Base-by-base conservation (phyloP, 2,113 vertebrate species). In the Gymnogyps californianus region DNA sequence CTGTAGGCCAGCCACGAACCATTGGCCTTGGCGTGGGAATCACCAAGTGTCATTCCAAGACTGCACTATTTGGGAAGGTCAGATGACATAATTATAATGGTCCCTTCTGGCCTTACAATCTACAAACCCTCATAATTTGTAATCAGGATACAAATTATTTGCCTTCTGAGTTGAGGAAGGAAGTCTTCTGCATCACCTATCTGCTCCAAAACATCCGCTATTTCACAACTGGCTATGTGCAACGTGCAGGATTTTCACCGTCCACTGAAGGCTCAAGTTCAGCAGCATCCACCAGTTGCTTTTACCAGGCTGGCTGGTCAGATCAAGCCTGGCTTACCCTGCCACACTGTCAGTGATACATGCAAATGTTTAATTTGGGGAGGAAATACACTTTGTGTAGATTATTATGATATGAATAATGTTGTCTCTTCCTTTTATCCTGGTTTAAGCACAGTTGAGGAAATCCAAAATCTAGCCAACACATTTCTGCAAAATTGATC, bases 101-200 rank as follows among this genome's bases (percentile, higher is more conserved):
- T 76, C 44, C 34, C 32, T 95, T 92, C 83, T 96, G 96, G 95
- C 94, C 91, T 66, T 91, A 81, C 84, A 96, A 38, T 92, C 91
- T 87, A 76, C 86, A 78, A 97, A 66, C 75, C 78, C 80, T 95
- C 95, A 92, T 96, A 95, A 92, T 92, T 89, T 96, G 91, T 97
- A 96, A 96, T 95, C 97, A 97, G 96, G 97, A 97, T 97, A 72
- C 83, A 89, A 97, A 94, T 96, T 83, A 96, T 87, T 96, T 95
- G 95, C 94, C 65, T 97, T 95, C 65, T 42, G 66, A 89, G 87
- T 46, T 72, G 81, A 95, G 97, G 97, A 97, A 97, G 96, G 97
- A 97, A 97, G 95, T 95, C 95, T 89, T 97, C 93, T 89, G 72
- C 91, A 95, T 96, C 95, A 93, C 93, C 95, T 94, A 82, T 78